Base-by-base conservation (phyloP, 1,140 invertebrate species). In the Cherax quadricarinatus region DNA sequence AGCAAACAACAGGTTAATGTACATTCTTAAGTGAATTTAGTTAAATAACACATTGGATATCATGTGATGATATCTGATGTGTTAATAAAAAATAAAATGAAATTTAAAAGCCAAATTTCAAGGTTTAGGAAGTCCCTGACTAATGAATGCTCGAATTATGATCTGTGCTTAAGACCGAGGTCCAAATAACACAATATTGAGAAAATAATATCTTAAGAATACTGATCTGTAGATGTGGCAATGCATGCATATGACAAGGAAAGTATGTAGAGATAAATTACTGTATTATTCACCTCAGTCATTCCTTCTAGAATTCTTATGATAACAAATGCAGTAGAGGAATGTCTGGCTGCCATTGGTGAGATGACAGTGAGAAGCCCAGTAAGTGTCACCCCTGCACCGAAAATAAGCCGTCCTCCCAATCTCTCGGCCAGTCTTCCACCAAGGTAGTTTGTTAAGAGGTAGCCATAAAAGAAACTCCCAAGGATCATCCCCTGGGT, bases 391-490 rank as follows among this genome's bases (percentile, higher is more conserved):
- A 98, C 97, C 2, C 97, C 97, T 94, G 96, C 96, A 93, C 97
- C 97, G 96, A 98, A 97, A 78, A 98, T 96, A 96, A 97, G 97
- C 95, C 98, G 98, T 1, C 97, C 97, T 10, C 97, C 97, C 93
- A 97, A 96, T 66, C 96, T 95, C 95, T 98, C 97, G 0, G 97
- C 96, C 81, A 98, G 95, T 91, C 97, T 95, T 3, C 97, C 98
- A 60, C 97, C 97, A 0, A 98, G 98, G 82, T 98, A 95, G 95
- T 98, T 97, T 9, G 93, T 93, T 51, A 93, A 73, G 21, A 88
- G 86, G 73, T 93, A 93, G 14, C 93, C 93, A 24, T 79, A 93
- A 85, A 93, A 93, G 90, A 92, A 93, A 12, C 85, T 57, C 1
- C 89, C 93, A 30, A 93, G 80, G 10, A 93, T 80, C 66, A 92